Percentiles rank a stretch among this genome's conserved stretches.
Conservation (phyloP, 2,888 invertebrate species). For the Uropetala carovei region DNA sequence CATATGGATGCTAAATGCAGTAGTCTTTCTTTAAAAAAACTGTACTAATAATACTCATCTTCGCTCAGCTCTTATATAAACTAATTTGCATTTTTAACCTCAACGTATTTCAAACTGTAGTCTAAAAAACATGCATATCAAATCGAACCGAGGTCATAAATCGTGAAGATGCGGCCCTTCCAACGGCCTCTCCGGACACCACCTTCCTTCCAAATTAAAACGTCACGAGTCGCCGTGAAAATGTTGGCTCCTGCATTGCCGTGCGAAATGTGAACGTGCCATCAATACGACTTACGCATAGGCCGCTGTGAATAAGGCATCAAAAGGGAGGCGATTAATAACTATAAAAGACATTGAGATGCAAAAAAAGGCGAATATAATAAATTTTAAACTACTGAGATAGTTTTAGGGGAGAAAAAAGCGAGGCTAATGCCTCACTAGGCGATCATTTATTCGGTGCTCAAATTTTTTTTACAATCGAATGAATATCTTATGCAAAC, state of each 20-base stretch:
- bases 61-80: too few relatives aligned
- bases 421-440: background rate
- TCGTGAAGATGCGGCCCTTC: background rate
- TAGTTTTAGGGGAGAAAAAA: background rate
- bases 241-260: background rate
- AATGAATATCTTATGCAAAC: conserved; percentile 64
- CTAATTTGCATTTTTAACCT: too few relatives aligned
- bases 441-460: conserved; percentile 15
- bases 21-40: too few relatives aligned
- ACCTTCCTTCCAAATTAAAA: background rate
- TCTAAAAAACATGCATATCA: too few relatives aligned
- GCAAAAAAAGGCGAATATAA: background rate
- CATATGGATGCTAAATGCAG: too few relatives aligned
- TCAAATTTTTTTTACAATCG: background rate
- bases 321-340: background rate
- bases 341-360: background rate
- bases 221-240: background rate
- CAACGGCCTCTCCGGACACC: background rate
- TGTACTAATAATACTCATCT: too few relatives aligned
- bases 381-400: background rate
- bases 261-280: background rate
- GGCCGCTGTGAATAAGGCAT: background rate
- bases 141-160: background rate
- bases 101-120: too few relatives aligned
- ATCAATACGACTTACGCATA: background rate